Evolutionary conservation across 2,888 invertebrate species (phyloP).

Genomic region (Epirrita christyi): DNA sequence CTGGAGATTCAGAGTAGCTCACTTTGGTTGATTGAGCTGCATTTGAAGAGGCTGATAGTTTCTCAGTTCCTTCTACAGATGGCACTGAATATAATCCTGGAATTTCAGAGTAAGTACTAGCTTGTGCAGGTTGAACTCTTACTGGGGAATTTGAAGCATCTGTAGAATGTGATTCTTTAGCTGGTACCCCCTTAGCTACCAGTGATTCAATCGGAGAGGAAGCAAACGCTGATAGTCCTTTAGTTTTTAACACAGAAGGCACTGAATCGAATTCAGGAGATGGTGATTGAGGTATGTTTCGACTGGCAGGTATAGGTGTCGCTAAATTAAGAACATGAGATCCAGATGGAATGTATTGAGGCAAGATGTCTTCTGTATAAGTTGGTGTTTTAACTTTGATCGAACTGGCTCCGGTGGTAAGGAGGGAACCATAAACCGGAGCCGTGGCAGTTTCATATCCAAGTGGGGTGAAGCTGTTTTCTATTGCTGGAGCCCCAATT

Average conservation of each 20-base stretch:
- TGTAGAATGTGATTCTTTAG: neutral
- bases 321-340: slow-evolving; percentile 10
- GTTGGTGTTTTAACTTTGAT: slow-evolving; percentile 12
- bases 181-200: neutral
- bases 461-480: neutral
- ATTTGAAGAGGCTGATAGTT: neutral
- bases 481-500: slow-evolving; percentile 4
- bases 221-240: slow-evolving; percentile 28
- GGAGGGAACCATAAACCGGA: neutral
- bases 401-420: too few species aligned
- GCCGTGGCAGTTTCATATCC: neutral
- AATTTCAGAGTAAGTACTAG: neutral
- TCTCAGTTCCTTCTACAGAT: neutral
- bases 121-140: neutral
- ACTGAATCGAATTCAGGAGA: slow-evolving; percentile 21
- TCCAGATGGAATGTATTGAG: slow-evolving; percentile 5
- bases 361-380: slow-evolving; percentile 12
- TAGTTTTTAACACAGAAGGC: slow-evolving; percentile 22
- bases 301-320: slow-evolving; percentile 22
- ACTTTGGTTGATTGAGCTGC: slow-evolving; percentile 24
- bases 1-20: slow-evolving; percentile 50
- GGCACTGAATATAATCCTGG: neutral
- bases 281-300: slow-evolving; percentile 24
- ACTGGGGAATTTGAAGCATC: neutral
- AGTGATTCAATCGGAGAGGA: slow-evolving; percentile 13